Evolutionary conservation across 2,888 invertebrate genomes (phyloP), one percentile per base, ranked within the genome.

Genomic region (Acrobasis consociella): DNA sequence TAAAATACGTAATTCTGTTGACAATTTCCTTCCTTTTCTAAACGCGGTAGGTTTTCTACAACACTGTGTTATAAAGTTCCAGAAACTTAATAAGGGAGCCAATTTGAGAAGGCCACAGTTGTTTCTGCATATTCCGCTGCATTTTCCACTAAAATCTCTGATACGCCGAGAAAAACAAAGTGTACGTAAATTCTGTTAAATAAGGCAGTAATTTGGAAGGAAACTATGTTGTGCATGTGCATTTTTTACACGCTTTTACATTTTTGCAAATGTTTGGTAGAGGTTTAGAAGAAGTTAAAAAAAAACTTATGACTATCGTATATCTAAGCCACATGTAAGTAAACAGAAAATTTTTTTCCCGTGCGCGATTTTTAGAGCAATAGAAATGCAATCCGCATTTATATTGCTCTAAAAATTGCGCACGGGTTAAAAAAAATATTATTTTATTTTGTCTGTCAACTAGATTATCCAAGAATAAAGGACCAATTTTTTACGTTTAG

Each of bases 81-180:
- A 56, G 16, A 56, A 56, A 56, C 56, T 42, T 22, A 56, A 56
- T 56, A 56, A 56, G 56, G 56, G 16, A 56, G 56, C 16, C 56
- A 56, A 56, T 56, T 42, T 42, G 13, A 42, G 17, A 56, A 56
- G 56, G 56, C 56, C 56, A 56, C 56, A 56, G 56, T 46, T 56
- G 56, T 42, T 55, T 9, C 42, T 13, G 17, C 56, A 56, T 42
- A 56, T 42, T 42, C 56, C 62, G 56, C 39, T 49, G 53, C 49
- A 53, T 62, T 62, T 62, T 46, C 22, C 49, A 11, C 15, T 31
- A 10, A 56, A 56, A 56, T 56, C 56, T 42, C 22, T 17, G 52
- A 31, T 52, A 9, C 13, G 22, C 1, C n/a, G 46, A 31, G 46
- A 13, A 46, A 46, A 46, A 46, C 46, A 46, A 2, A n/a, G 46